Percentiles rank a stretch among this genome's conserved stretches.
phyloP scores from a whole-genome alignment of 2,797 vertebrate genomes.

The Siniperca obscura region DNA sequence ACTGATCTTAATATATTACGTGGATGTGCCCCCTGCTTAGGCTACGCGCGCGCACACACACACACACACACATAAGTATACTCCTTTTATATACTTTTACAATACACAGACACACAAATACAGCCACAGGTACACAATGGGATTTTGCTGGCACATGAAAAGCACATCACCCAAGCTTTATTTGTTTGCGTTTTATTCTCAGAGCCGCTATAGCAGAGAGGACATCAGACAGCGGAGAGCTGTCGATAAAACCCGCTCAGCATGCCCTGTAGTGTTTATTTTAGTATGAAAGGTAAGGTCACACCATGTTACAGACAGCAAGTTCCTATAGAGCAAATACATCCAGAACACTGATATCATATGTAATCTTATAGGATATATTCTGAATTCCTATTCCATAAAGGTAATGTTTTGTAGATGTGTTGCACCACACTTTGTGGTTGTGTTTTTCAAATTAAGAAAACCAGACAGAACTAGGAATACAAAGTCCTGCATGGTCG shows the following conservation, averaged over 20 bases:
- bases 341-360: conserved; percentile 46
- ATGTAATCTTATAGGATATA: conserved; percentile 30
- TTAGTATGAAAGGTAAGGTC: conserved; percentile 78
- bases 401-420: conserved; percentile 11
- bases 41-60: conserved; percentile 5
- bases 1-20: conserved; percentile 74
- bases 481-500: conserved; percentile 28
- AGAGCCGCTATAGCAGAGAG: conserved; percentile 64
- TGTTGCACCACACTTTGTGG: neutral
- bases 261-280: conserved; percentile 74
- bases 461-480: conserved; percentile 16
- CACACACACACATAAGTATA: conserved; percentile 26
- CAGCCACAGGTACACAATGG: conserved; percentile 52
- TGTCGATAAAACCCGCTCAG: conserved; percentile 79
- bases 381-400: conserved; percentile 12
- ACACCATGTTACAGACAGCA: conserved; percentile 59
- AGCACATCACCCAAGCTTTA: conserved; percentile 64
- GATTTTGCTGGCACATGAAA: conserved; percentile 60
- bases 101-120: conserved; percentile 40
- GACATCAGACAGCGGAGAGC: conserved; percentile 71
- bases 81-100: conserved; percentile 54
- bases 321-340: conserved; percentile 52
- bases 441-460: conserved; percentile 33
- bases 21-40: conserved; percentile 35
- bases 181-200: conserved; percentile 78